phyloP scores from a whole-genome alignment of 2,888 invertebrate genomes.

The Pachycephus smyrnensis region DNA sequence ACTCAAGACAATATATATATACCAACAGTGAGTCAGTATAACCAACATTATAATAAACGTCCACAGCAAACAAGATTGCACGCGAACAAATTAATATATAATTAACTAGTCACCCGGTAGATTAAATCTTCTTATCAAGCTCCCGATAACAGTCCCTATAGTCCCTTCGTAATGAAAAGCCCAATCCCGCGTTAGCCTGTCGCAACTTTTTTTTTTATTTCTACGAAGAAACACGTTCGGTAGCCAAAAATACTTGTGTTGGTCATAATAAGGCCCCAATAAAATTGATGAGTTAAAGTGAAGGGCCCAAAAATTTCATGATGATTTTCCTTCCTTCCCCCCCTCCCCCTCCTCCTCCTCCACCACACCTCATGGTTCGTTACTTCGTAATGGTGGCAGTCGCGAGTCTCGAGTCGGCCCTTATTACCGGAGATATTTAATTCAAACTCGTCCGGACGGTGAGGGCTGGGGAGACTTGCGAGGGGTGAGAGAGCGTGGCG shows the following conservation, averaged over 20 bases:
- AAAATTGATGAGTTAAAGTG: background rate
- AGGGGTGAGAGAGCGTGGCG: conserved; percentile 22
- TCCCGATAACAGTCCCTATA: conserved; percentile 47
- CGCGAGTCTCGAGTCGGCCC: conserved; percentile 20
- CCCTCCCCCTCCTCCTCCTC: background rate
- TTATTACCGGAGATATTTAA: conserved; percentile 60
- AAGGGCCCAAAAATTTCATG: background rate
- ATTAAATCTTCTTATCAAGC: conserved; percentile 57
- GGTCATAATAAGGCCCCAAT: background rate
- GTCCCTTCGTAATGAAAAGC: conserved; percentile 39
- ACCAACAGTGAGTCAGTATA: background rate
- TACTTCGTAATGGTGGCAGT: background rate
- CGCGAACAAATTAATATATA: conserved; percentile 64
- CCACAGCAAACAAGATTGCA: conserved; percentile 44
- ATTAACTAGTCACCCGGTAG: conserved; percentile 61
- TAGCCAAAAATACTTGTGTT: background rate
- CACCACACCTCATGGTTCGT: background rate
- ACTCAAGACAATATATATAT: background rate
- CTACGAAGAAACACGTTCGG: background rate
- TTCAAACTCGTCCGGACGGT: conserved; percentile 48
- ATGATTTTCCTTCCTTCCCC: background rate
- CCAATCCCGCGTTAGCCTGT: background rate
- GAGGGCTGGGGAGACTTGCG: conserved; percentile 33
- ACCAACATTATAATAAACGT: conserved; percentile 34
- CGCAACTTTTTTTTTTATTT: background rate